Base-by-base conservation (phyloP, 2,888 invertebrate species). In the Hermaeophaga mercurialis region DNA sequence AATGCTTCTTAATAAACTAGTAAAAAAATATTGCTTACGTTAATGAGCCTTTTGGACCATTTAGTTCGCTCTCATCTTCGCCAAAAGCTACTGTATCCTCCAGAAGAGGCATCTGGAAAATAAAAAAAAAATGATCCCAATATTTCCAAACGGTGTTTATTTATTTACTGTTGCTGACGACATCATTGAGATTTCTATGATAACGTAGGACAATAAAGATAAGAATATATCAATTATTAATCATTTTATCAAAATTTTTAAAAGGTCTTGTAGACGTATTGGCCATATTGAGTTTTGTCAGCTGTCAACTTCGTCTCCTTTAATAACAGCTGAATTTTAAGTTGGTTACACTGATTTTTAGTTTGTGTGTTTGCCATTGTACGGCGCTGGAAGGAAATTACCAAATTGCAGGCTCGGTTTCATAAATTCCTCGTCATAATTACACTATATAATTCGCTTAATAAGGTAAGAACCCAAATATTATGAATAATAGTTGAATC, bases 81-180 rank as follows among this genome's bases (percentile, higher is more conserved):
- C 93, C 93, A 38, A 89, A 91, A 65, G 92, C 82, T 19, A 91
- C 90, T 78, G 93, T 93, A 73, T 93, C 91, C 68, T 90, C 90
- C 72, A 92, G 83, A 69, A 92, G 80, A 73, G 95, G 89, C 81
- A 91, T 88, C 93, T 92, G 80, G 52, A 82, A 83, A 46, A 47
- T 15, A 38, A 43, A 39, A 44, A 47, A 15, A 12, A 6, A 18
- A 8, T 19, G 22, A 22, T 6, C 14, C 17, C 39, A 9, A 24
- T 19, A 43, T 24, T 22, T 8, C n/a, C 19, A 18, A 14, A 18
- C 15, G 14, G 39, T 26, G 22, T 47, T 47, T 52, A 57, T 45
- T 53, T 48, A 48, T 58, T 57, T 60, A 65, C 65, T 59, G 61
- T 61, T 33, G 56, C 65, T 43, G 65, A 63, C 47, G 65, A 61